phyloP scores from a whole-genome alignment of 2,797 vertebrate species.

The Erpetoichthys calabaricus region DNA sequence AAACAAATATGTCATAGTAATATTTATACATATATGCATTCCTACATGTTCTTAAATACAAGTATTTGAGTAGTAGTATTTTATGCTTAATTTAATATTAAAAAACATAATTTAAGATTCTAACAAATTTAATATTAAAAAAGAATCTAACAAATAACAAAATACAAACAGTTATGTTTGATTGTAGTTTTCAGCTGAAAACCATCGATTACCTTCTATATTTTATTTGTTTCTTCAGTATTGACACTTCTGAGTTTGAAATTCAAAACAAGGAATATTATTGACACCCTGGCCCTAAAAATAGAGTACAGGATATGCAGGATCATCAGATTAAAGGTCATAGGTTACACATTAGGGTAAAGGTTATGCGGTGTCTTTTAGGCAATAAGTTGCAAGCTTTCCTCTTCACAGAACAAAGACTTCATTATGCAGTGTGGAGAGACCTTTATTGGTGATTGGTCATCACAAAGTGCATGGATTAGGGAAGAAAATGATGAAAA shows the following conservation, averaged over 20 bases:
- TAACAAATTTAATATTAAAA: no score
- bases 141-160: no score
- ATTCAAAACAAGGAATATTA: constrained; percentile 25
- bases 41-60: no score
- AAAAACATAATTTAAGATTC: no score
- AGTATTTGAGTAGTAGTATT: no score
- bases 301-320: constrained; percentile 41
- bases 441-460: constrained; percentile 27
- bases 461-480: constrained; percentile 4
- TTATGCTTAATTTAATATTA: no score
- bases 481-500: constrained; percentile 4
- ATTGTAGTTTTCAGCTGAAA: no score
- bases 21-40: no score
- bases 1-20: no score
- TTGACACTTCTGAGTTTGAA: constrained; percentile 6
- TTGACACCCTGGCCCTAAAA: constrained; percentile 41
- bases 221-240: not conserved
- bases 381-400: constrained; percentile 43
- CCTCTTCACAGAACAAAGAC: constrained; percentile 44
- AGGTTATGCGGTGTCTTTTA: constrained; percentile 51
- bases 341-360: constrained; percentile 49
- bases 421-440: constrained; percentile 40
- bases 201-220: no score
- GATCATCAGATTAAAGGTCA: constrained; percentile 56
- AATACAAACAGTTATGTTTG: no score